A percentile compares a stretch with the other conserved stretches of the same genome.
Evolutionary conservation across 1,140 invertebrate species (phyloP).

Genomic region (Archivesica marissinica): DNA sequence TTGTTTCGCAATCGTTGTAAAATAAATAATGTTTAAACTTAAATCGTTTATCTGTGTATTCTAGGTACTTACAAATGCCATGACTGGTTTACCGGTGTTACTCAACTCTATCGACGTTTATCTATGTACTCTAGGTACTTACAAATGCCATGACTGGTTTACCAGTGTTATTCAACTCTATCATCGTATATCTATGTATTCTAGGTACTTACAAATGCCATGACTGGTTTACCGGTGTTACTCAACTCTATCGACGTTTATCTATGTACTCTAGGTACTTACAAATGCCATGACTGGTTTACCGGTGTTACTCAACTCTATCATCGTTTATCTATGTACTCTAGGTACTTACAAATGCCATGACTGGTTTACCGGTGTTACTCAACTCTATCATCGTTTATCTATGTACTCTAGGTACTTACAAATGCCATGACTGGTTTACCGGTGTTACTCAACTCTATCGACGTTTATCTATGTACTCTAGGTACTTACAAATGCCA

Average conservation of each 20-base stretch:
- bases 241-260: constrained; percentile 77
- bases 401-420: constrained; percentile 75
- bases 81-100: constrained; percentile 80
- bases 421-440: constrained; percentile 80
- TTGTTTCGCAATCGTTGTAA: not conserved
- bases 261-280: no score
- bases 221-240: constrained; percentile 80
- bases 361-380: constrained; percentile 80
- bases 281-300: no score
- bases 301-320: no score
- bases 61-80: constrained; percentile 78
- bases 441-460: constrained; percentile 76
- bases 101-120: constrained; percentile 77
- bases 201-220: constrained; percentile 80
- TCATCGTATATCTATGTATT: no score
- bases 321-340: constrained; percentile 57
- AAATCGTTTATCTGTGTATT: not conserved
- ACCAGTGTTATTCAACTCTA: constrained; percentile 76
- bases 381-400: constrained; percentile 77
- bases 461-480: constrained; percentile 70
- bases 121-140: constrained; percentile 75
- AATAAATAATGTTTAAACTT: not conserved
- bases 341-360: constrained; percentile 80
- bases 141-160: constrained; percentile 79
- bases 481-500: constrained; percentile 80